Evolutionary conservation across 2,888 invertebrate species (phyloP).

Genomic region (Plagodis pulveraria): DNA sequence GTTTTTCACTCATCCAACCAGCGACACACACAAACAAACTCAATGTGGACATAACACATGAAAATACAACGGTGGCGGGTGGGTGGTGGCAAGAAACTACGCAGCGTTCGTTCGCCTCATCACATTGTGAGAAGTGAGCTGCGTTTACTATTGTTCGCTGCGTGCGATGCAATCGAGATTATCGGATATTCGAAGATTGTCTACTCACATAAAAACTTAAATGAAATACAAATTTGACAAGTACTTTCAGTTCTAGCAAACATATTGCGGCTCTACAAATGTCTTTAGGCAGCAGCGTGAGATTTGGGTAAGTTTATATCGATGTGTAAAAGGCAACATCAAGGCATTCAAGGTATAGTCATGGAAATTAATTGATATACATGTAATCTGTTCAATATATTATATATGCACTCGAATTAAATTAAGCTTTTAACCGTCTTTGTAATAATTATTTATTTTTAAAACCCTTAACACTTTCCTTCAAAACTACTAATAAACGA

Average conservation of each 20-base stretch:
- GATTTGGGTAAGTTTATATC: too few relatives aligned
- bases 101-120: slow-evolving; percentile 65
- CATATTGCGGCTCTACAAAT: not conserved
- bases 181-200: slow-evolving; percentile 34
- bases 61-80: slow-evolving; percentile 43
- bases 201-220: slow-evolving; percentile 21
- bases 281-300: too few relatives aligned
- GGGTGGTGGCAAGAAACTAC: slow-evolving; percentile 60
- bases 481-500: too few relatives aligned
- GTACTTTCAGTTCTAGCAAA: slow-evolving; percentile 1
- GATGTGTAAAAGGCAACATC: too few relatives aligned
- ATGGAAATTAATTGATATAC: too few relatives aligned
- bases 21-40: slow-evolving; percentile 48
- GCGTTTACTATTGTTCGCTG: slow-evolving; percentile 49
- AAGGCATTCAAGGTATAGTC: too few relatives aligned
- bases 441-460: too few relatives aligned
- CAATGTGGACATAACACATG: slow-evolving; percentile 49
- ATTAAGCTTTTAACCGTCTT: too few relatives aligned
- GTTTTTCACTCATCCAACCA: slow-evolving; percentile 56
- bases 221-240: slow-evolving; percentile 12
- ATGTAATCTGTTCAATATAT: too few relatives aligned
- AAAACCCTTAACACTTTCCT: too few relatives aligned
- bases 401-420: too few relatives aligned
- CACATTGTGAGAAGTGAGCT: slow-evolving; percentile 52
- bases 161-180: slow-evolving; percentile 41